Percentiles rank a stretch among this genome's conserved stretches.
Evolutionary conservation across 1,140 invertebrate species (phyloP).

Genomic region (Belonocnema kinseyi): DNA sequence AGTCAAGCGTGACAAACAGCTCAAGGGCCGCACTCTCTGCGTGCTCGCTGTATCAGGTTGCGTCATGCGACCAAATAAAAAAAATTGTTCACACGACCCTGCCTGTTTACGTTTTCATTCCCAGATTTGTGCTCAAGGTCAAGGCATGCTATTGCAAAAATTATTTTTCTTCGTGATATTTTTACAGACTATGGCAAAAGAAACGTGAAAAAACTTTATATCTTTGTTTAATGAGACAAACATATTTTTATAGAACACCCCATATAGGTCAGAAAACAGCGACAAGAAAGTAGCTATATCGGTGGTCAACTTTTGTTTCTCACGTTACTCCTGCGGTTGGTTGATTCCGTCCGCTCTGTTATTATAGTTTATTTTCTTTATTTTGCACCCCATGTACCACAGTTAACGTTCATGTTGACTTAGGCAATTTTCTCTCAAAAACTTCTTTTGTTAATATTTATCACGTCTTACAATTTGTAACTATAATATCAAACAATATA

Average conservation of each 20-base stretch:
- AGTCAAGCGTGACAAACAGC: too few relatives aligned
- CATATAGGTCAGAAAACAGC: neutral
- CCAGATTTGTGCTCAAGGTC: too few relatives aligned
- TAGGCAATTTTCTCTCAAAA: neutral
- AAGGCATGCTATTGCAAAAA: neutral
- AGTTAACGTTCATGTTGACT: slow-evolving; percentile 18
- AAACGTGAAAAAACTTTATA: neutral
- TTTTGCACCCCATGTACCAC: slow-evolving; percentile 16
- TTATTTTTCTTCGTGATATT: neutral
- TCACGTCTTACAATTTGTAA: neutral
- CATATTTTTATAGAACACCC: slow-evolving; percentile 5
- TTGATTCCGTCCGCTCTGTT: slow-evolving; percentile 14
- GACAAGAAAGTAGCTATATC: slow-evolving; percentile 5
- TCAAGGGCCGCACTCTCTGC: too few relatives aligned
- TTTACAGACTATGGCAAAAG: neutral
- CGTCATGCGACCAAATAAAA: too few relatives aligned
- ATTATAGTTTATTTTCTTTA: slow-evolving; percentile 6
- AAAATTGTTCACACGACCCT: too few relatives aligned
- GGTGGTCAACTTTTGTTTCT: neutral
- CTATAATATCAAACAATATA: neutral
- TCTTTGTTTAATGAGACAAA: neutral
- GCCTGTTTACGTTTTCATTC: too few relatives aligned
- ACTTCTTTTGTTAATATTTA: neutral
- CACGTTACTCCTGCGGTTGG: slow-evolving; percentile 9
- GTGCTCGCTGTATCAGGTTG: too few relatives aligned